Evolutionary conservation across 1,140 invertebrate species (phyloP).

Genomic region (Drosophila rufa): DNA sequence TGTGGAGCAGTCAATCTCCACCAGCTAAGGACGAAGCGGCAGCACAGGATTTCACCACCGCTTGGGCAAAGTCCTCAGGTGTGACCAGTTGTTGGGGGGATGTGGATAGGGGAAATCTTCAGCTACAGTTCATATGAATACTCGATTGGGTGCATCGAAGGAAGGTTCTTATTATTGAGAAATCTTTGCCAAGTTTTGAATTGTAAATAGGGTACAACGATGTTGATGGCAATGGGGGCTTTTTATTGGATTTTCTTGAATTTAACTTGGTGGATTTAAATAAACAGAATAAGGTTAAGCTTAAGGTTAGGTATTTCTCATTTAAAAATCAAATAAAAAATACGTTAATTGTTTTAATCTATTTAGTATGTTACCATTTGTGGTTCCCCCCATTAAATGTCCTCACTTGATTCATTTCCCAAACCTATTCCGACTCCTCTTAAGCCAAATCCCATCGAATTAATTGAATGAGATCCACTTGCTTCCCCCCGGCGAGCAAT

Average conservation of each 20-base stretch:
- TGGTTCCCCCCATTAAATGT: not conserved
- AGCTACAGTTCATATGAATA: conserved; percentile 68
- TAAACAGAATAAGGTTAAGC: too few species aligned
- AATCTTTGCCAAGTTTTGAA: conserved; percentile 7
- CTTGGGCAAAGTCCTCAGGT: conserved; percentile 60
- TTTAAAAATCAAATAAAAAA: not conserved
- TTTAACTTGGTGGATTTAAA: not conserved
- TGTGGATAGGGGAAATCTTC: conserved; percentile 7
- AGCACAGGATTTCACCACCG: conserved; percentile 25
- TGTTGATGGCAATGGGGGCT: not conserved
- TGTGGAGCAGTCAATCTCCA: conserved; percentile 76
- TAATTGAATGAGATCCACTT: conserved; percentile 57
- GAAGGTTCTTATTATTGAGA: not conserved
- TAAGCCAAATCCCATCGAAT: conserved; percentile 65
- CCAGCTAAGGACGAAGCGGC: conserved; percentile 15
- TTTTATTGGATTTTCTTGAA: not conserved
- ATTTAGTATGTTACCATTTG: conserved; percentile 5
- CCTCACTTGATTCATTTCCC: conserved; percentile 1
- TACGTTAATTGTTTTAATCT: not conserved
- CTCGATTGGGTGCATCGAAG: conserved; percentile 19
- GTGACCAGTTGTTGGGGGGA: conserved; percentile 33
- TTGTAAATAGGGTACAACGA: not conserved
- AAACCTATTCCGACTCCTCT: not conserved
- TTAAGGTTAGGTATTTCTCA: too few species aligned
- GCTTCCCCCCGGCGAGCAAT: not conserved